These are phyloP conservation scores for Cordilura impudica DNA, from an alignment of 2,888 invertebrate species.

Conservation along the genomic window DNA sequence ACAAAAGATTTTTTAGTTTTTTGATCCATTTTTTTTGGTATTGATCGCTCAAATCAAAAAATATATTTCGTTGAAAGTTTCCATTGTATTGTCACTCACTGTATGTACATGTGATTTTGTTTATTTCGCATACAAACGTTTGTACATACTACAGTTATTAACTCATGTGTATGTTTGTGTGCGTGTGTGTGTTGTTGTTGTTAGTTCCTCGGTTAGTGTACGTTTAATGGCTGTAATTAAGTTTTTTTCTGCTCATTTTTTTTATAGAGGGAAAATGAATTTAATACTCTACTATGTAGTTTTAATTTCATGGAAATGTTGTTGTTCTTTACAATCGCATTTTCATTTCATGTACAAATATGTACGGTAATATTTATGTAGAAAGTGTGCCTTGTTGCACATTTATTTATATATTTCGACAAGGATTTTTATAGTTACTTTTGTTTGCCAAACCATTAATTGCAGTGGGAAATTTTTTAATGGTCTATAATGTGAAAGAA, in stretches of 20 bases:
- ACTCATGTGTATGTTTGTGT: not conserved
- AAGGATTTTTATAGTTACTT: conserved; percentile 49
- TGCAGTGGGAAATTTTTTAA: too few species aligned
- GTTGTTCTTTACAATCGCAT: not conserved
- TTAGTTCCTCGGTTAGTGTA: conserved; percentile 41
- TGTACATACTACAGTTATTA: not conserved
- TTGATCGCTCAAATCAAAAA: too few species aligned
- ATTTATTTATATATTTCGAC: conserved; percentile 42
- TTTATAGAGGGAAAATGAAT: conserved; percentile 14
- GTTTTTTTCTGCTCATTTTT: conserved; percentile 41
- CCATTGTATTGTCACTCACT: too few species aligned
- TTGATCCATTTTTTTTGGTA: too few species aligned
- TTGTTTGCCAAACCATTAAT: conserved; percentile 26
- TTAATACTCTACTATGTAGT: conserved; percentile 24
- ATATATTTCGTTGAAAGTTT: too few species aligned
- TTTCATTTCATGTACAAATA: not conserved
- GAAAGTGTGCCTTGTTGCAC: conserved; percentile 44
- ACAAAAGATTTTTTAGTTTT: too few species aligned
- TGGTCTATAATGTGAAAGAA: too few species aligned
- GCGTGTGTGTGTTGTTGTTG: not conserved
- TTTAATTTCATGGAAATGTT: conserved; percentile 22
- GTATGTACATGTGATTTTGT: too few species aligned
- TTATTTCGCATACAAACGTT: too few species aligned
- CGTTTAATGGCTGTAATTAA: conserved; percentile 61
- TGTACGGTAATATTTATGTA: not conserved